Conservation (phyloP, 1,140 invertebrate species). For the Leptestheria dahalacensis region DNA sequence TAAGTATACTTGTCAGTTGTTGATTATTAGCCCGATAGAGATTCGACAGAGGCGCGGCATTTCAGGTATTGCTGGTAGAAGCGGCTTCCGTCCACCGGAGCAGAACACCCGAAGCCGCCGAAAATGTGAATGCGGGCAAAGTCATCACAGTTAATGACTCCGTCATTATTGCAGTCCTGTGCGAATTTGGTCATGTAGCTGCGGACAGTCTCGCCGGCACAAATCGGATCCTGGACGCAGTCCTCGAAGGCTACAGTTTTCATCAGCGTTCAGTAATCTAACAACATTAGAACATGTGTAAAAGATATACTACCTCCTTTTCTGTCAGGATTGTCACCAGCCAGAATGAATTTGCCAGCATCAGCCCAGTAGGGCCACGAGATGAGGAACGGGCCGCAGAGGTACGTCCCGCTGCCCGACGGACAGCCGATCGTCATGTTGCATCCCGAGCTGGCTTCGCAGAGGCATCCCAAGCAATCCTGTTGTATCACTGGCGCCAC, state of each 20-base stretch:
- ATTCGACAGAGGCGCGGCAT: conserved; percentile 6
- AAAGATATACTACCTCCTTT: conserved; percentile 22
- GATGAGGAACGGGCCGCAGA: conserved; percentile 69
- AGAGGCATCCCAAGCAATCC: conserved; percentile 66
- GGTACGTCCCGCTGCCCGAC: conserved; percentile 23
- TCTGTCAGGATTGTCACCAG: conserved; percentile 34
- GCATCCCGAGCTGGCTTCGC: conserved; percentile 62
- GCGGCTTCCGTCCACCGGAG: conserved; percentile 24
- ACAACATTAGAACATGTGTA: neutral
- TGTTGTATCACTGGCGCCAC: conserved; percentile 26
- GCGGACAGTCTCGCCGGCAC: conserved; percentile 39
- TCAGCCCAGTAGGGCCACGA: conserved; percentile 78
- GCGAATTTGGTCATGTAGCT: conserved; percentile 49
- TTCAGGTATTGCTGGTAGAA: conserved; percentile 14
- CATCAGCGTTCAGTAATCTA: conserved; percentile 17
- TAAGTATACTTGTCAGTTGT: too few relatives aligned
- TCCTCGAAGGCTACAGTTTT: conserved; percentile 44
- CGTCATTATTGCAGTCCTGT: conserved; percentile 67
- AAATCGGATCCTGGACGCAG: conserved; percentile 40
- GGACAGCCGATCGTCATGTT: conserved; percentile 46
- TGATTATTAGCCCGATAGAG: conserved; percentile 4
- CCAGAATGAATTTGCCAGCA: conserved; percentile 57
- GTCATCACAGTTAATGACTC: conserved; percentile 60
- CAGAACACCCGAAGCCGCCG: conserved; percentile 55
- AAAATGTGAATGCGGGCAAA: conserved; percentile 61